These are phyloP conservation scores for Rhamphomyia laevipes DNA, from an alignment of 2,888 invertebrate species.

Conservation along the genomic window DNA sequence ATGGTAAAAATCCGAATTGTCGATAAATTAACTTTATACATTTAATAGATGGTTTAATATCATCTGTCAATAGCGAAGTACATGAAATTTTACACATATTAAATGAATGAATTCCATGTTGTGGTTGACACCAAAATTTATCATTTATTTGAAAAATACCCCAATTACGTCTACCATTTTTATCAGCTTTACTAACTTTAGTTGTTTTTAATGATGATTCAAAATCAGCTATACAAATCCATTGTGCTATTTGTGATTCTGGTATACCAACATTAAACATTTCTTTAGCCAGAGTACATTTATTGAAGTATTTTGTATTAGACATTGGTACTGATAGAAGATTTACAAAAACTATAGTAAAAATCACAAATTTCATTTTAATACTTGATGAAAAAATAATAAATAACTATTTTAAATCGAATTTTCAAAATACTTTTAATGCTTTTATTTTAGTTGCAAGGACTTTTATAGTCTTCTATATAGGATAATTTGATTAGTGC, in stretches of 20 bases:
- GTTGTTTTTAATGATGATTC: constrained; percentile 38
- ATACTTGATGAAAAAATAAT: too few species aligned
- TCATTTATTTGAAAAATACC: constrained; percentile 37
- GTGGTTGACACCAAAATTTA: constrained; percentile 33
- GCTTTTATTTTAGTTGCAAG: too few species aligned
- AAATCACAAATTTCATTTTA: too few species aligned
- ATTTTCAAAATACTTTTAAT: too few species aligned
- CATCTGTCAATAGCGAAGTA: constrained; percentile 25
- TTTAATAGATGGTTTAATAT: constrained; percentile 21
- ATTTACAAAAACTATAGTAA: too few species aligned
- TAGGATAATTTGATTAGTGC: too few species aligned
- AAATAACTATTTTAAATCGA: too few species aligned
- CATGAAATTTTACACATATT: constrained; percentile 32
- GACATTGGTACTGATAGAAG: constrained; percentile 16
- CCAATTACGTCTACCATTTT: constrained; percentile 35
- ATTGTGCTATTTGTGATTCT: constrained; percentile 24
- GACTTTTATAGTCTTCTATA: too few species aligned
- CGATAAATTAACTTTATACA: too few species aligned
- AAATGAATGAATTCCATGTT: constrained; percentile 20
- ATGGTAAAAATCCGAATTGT: too few species aligned
- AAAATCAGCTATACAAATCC: constrained; percentile 30
- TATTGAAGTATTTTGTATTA: constrained; percentile 14
- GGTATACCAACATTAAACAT: constrained; percentile 31
- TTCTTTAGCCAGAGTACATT: constrained; percentile 12
- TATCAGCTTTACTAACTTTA: constrained; percentile 37